phyloP scores from a whole-genome alignment of 2,888 invertebrate genomes.

The Hypselothyrea guttata region DNA sequence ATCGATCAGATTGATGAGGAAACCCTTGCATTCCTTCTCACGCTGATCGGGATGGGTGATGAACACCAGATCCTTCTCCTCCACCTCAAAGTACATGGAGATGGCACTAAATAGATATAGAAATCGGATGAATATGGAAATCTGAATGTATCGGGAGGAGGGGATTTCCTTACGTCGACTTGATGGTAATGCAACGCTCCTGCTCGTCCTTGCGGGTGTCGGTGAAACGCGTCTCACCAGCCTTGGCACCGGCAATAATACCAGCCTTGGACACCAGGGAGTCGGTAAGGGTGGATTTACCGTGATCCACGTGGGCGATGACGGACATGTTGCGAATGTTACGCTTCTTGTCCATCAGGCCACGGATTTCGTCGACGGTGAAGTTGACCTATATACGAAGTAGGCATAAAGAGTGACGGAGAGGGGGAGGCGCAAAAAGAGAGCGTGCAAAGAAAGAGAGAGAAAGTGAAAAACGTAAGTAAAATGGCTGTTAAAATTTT shows the following conservation, averaged over 20 bases:
- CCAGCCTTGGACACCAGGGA: conserved; percentile 99
- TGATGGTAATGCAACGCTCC: conserved; percentile 99
- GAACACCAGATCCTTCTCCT: conserved; percentile 96
- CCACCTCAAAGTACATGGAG: conserved; percentile 99
- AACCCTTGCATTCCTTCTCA: conserved; percentile 95
- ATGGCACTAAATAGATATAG: conserved; percentile 89
- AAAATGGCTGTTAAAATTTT: conserved; percentile 5
- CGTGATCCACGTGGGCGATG: conserved; percentile 99
- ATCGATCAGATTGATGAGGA: conserved; percentile 99
- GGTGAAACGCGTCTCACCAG: conserved; percentile 99
- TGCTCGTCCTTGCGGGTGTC: conserved; percentile 99
- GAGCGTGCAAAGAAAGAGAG: not conserved
- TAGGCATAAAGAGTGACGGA: conserved; percentile 7
- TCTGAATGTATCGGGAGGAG: not conserved
- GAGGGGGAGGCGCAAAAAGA: conserved; percentile 51
- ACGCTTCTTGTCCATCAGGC: conserved; percentile 99
- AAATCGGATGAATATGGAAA: not conserved
- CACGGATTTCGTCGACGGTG: conserved; percentile 99
- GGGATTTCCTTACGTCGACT: conserved; percentile 88
- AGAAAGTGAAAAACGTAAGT: conserved; percentile 44
- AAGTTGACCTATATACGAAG: conserved; percentile 95
- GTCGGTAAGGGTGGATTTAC: conserved; percentile 99
- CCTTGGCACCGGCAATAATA: conserved; percentile 99
- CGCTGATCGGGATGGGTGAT: conserved; percentile 95
- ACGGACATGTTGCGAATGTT: conserved; percentile 99